Percentiles rank a stretch among this genome's conserved stretches.
These are phyloP conservation scores for Cantharis flavilabris DNA, from an alignment of 2,888 invertebrate genomes.

Conservation along the genomic window DNA sequence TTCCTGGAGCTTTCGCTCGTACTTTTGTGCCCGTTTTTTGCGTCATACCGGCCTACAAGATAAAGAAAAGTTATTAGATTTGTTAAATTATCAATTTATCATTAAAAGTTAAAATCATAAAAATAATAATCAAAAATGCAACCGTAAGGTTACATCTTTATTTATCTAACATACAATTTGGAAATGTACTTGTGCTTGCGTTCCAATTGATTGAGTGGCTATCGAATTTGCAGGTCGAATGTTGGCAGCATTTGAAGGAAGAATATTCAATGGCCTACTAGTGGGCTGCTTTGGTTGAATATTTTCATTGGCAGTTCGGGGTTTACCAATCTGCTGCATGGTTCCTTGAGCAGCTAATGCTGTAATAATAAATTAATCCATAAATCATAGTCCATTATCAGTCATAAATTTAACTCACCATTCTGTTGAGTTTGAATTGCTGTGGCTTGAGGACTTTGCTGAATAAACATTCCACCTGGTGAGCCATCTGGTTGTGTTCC, in stretches of 20 bases:
- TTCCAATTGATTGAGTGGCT: constrained; percentile 76
- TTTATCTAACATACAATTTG: constrained; percentile 26
- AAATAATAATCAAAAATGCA: constrained; percentile 9
- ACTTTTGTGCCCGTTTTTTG: constrained; percentile 66
- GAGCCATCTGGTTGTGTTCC: constrained; percentile 77
- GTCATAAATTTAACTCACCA: constrained; percentile 57
- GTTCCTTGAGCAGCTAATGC: constrained; percentile 55
- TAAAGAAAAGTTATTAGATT: not conserved
- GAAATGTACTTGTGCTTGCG: constrained; percentile 60
- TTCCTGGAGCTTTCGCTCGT: constrained; percentile 70
- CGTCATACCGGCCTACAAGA: constrained; percentile 47
- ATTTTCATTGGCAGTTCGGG: constrained; percentile 59
- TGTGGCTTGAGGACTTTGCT: constrained; percentile 72
- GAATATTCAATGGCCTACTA: constrained; percentile 54
- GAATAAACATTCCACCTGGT: constrained; percentile 79
- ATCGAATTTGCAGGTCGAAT: constrained; percentile 81
- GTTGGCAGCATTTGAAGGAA: constrained; percentile 61
- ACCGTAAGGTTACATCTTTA: not conserved
- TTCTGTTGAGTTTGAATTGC: constrained; percentile 68
- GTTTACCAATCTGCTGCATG: constrained; percentile 58
- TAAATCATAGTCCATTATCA: not conserved
- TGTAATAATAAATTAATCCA: constrained; percentile 38
- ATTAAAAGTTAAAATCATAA: not conserved
- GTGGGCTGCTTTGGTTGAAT: constrained; percentile 59
- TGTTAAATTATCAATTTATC: constrained; percentile 26